Base-by-base conservation (phyloP, 2,888 invertebrate species). In the Melanostoma scalare region DNA sequence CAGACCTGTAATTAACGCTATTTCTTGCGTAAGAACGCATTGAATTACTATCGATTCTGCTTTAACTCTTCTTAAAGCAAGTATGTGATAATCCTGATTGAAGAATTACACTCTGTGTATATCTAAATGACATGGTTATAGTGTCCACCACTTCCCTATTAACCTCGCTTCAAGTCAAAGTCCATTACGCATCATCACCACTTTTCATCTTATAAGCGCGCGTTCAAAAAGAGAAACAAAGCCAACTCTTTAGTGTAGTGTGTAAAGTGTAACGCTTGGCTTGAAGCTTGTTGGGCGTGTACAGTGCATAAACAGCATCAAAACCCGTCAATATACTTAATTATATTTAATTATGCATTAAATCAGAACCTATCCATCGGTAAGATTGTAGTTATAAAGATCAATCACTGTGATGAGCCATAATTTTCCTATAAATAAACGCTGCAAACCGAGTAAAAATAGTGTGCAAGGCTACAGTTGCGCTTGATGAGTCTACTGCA, bases 301-400 rank as follows among this genome's bases (percentile, higher is more conserved):
- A 53, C 55, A 30, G 33, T 52, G 30, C 56, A 78, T 68, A 77
- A 73, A 73, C 81, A 55, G 48, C 76, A 76, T 50, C 36, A 42
- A 53, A 55, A 60, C 55, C 55, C 72, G 77, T 58, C 69, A 48
- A 74, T 78, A 78, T 69, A 73, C 60, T 79, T 78, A 84, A 78
- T 84, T 78, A 82, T 78, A 78, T 82, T 82, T 82, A 82, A 84
- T 74, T 84, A 84, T 78, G 74, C 82, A 82, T 82, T 78, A 68
- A 82, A 74, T 84, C 82, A 84, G 69, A 72, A 74, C 69, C 69
- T 74, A 78, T 79, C 65, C 82, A 78, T 38, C 63, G 78, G 67
- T 74, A 46, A 71, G 69, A 79, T 84, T 78, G 73, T 84, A 74
- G 73, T 84, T 78, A 84, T 78, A 84, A 79, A 78, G 82, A 74